phyloP scores from a whole-genome alignment of 2,888 invertebrate genomes.

The Boloria selene region DNA sequence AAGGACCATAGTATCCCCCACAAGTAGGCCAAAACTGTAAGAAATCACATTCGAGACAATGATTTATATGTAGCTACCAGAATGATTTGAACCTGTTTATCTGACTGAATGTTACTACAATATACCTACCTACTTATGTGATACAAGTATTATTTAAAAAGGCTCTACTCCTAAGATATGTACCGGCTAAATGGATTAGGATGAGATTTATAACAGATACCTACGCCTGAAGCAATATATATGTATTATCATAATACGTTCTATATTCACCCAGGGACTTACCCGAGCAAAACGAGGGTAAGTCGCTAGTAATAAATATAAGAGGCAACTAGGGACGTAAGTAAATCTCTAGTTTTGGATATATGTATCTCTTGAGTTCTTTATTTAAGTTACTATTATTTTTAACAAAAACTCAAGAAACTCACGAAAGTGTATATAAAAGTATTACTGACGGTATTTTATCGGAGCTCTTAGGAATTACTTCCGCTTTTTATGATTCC shows the following conservation, averaged over 20 bases:
- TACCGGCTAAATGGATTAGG: no score
- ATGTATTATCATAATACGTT: no score
- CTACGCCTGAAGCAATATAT: no score
- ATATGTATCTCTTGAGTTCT: no score
- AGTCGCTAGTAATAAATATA: no score
- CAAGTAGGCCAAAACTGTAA: constrained; percentile 31
- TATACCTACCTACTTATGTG: neutral
- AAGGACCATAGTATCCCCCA: constrained; percentile 14
- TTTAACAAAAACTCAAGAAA: constrained; percentile 8
- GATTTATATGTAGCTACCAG: constrained; percentile 22
- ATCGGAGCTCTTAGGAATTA: constrained; percentile 5
- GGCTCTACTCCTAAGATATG: no score
- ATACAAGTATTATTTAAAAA: neutral
- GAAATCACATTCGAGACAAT: constrained; percentile 21
- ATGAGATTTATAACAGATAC: no score
- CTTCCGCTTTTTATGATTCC: constrained; percentile 19
- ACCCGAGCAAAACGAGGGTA: no score
- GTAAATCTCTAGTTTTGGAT: no score
- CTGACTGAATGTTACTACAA: neutral
- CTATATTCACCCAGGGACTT: no score
- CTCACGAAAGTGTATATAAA: constrained; percentile 9
- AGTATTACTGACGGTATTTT: constrained; percentile 9
- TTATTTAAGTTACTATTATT: neutral
- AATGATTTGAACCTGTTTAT: constrained; percentile 3
- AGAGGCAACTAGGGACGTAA: no score